Evolutionary conservation across 2,113 vertebrate species (phyloP).

Genomic region (Numenius arquata): DNA sequence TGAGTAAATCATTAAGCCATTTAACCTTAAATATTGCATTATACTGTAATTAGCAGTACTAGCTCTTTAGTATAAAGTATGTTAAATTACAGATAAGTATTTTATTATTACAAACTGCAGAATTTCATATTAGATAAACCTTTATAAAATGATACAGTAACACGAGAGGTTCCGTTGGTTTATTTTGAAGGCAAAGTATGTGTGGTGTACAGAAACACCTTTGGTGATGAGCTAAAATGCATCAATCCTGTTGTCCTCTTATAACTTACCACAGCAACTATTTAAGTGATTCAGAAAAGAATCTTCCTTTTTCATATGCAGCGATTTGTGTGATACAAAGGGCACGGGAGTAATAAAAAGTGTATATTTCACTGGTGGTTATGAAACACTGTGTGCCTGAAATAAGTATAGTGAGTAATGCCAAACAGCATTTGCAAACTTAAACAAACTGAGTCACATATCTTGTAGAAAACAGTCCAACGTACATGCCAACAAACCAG

Average conservation of each 20-base stretch:
- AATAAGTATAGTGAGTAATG: background rate
- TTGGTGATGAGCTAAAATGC: background rate
- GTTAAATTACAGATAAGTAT: background rate
- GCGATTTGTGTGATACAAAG: background rate
- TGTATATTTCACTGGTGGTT: background rate
- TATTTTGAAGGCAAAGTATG: background rate
- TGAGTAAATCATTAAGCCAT: background rate
- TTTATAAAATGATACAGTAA: background rate
- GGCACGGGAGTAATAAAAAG: conserved; percentile 12
- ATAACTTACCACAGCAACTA: background rate
- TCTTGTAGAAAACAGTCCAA: background rate
- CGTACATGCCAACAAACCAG: background rate
- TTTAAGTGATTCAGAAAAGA: background rate
- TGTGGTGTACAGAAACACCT: background rate
- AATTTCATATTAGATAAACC: background rate
- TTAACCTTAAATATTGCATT: background rate
- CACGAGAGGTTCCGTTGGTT: background rate
- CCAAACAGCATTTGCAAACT: background rate
- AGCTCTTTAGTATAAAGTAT: background rate
- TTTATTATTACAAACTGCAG: background rate
- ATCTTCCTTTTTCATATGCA: background rate
- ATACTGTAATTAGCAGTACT: background rate
- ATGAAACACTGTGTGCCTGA: background rate
- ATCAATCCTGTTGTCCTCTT: background rate
- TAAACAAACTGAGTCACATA: background rate